Percentiles rank a stretch among this genome's conserved stretches.
Conservation (phyloP, 2,113 vertebrate genomes). For the Eubucco bourcierii region DNA sequence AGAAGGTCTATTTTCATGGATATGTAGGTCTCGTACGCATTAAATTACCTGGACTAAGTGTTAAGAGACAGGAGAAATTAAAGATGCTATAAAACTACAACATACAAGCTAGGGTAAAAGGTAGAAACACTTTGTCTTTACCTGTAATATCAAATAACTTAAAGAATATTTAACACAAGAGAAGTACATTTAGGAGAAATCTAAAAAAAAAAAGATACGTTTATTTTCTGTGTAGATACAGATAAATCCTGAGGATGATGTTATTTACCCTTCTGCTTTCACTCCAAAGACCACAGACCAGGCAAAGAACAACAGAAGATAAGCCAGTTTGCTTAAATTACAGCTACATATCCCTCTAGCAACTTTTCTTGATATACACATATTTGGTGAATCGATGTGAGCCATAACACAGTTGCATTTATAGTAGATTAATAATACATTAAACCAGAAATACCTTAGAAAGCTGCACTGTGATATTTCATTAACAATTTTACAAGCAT, state of each 20-base stretch:
- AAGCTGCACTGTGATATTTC: not conserved
- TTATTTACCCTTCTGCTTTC: not conserved
- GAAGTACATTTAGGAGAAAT: not conserved
- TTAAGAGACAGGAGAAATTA: not conserved
- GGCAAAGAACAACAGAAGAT: not conserved
- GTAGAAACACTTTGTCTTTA: not conserved
- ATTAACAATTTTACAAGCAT: not conserved
- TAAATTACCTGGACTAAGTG: not conserved
- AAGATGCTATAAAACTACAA: not conserved
- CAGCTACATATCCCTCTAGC: not conserved
- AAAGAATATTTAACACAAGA: not conserved
- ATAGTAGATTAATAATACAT: not conserved
- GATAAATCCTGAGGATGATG: not conserved
- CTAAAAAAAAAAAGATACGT: not conserved
- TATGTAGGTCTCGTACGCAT: not conserved
- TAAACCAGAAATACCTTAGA: not conserved
- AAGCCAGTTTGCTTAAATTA: not conserved
- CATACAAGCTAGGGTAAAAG: not conserved
- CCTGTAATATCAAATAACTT: rapidly evolving
- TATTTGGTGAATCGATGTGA: not conserved
- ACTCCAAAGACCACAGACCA: not conserved
- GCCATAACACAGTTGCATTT: not conserved
- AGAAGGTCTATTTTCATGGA: not conserved
- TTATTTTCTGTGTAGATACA: constrained; percentile 49
- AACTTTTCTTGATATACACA: constrained; percentile 20